Evolutionary conservation across 2,797 vertebrate species (phyloP).

Genomic region (Diglossa cyanea): DNA sequence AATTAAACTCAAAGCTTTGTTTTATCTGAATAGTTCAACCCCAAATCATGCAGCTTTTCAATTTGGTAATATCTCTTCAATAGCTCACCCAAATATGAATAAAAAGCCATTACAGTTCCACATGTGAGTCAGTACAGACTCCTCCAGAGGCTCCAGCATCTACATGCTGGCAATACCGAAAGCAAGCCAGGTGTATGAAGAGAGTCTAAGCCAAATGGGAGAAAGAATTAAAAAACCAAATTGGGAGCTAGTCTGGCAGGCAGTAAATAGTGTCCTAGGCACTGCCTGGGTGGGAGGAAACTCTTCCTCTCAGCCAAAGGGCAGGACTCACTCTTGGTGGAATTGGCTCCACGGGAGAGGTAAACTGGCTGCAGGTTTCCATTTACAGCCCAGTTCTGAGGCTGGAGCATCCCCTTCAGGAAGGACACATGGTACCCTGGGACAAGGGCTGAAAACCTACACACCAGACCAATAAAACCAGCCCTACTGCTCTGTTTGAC

Average conservation of each 20-base stretch:
- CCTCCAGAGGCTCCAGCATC: not conserved
- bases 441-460: not conserved
- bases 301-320: not conserved
- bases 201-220: not conserved
- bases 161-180: not conserved
- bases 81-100: not conserved
- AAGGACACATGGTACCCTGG: not conserved
- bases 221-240: not conserved
- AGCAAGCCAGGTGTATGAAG: not conserved
- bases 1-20: constrained; percentile 48
- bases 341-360: not conserved
- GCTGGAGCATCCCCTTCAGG: not conserved
- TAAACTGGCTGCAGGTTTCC: not conserved
- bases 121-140: not conserved
- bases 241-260: not conserved
- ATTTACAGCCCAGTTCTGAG: not conserved
- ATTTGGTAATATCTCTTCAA: not conserved
- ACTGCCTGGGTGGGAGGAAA: not conserved
- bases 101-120: not conserved
- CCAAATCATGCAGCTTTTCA: constrained; percentile 37
- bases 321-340: not conserved
- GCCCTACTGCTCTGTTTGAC: not conserved
- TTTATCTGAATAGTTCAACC: constrained; percentile 43
- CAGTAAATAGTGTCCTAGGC: not conserved
- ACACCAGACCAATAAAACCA: not conserved